Percentiles rank a stretch among this genome's conserved stretches.
These are phyloP conservation scores for Desoria tigrina DNA, from an alignment of 2,888 invertebrate species.

Conservation along the genomic window DNA sequence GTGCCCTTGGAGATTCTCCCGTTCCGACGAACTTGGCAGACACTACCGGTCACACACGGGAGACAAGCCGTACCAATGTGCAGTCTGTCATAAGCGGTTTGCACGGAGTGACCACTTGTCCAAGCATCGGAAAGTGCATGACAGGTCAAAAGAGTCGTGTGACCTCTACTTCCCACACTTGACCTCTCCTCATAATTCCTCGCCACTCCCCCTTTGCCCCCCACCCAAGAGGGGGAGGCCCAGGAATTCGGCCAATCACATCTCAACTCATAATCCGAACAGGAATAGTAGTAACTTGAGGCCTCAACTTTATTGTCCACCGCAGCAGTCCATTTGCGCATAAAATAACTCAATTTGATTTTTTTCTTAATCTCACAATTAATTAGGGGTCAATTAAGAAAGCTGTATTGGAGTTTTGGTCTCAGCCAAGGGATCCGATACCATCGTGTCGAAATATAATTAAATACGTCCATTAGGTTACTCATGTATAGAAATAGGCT, in stretches of 20 bases:
- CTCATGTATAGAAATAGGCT: too few relatives aligned
- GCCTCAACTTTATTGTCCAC: too few relatives aligned
- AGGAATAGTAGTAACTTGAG: too few relatives aligned
- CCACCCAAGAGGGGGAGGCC: slow-evolving; percentile 40
- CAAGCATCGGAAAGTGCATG: slow-evolving; percentile 74
- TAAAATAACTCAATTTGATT: too few relatives aligned
- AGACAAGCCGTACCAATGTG: slow-evolving; percentile 88
- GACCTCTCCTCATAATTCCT: neutral
- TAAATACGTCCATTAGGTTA: too few relatives aligned
- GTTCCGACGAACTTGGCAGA: slow-evolving; percentile 89
- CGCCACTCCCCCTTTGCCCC: slow-evolving; percentile 10
- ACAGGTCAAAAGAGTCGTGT: slow-evolving; percentile 40
- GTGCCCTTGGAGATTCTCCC: slow-evolving; percentile 89
- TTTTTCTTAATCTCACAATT: too few relatives aligned
- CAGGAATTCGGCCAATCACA: slow-evolving; percentile 10
- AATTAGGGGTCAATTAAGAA: too few relatives aligned
- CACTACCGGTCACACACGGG: slow-evolving; percentile 90
- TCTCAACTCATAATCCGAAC: neutral
- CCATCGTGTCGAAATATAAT: too few relatives aligned
- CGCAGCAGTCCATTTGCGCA: too few relatives aligned
- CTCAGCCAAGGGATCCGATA: too few relatives aligned
- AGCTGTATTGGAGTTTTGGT: too few relatives aligned
- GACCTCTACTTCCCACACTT: slow-evolving; percentile 11
- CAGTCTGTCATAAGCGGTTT: slow-evolving; percentile 83
- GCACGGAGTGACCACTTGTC: slow-evolving; percentile 90